phyloP scores from a whole-genome alignment of 2,888 invertebrate genomes.

The Phalera bucephala region DNA sequence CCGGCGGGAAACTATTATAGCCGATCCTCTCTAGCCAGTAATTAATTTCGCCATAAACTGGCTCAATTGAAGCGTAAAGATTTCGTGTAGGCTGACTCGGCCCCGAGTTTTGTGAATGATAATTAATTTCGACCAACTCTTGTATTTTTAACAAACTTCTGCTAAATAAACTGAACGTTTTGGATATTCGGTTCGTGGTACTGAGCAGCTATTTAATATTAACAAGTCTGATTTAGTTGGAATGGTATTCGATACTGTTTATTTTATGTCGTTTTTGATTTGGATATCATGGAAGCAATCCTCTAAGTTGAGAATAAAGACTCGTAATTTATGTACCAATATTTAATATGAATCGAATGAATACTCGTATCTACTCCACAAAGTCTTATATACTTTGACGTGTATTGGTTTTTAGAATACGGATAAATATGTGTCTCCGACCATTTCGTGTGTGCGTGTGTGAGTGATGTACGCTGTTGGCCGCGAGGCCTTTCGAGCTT shows the following conservation, averaged over 20 bases:
- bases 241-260: background rate
- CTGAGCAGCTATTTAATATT: slow-evolving; percentile 14
- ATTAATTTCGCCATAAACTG: slow-evolving; percentile 81
- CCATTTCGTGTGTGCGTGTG: no score
- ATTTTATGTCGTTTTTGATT: background rate
- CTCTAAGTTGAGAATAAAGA: no score
- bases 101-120: slow-evolving; percentile 63
- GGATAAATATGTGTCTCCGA: no score
- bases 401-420: no score
- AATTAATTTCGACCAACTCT: slow-evolving; percentile 66
- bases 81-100: slow-evolving; percentile 71
- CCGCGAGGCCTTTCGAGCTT: no score
- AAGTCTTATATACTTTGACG: no score
- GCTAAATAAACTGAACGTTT: slow-evolving; percentile 37
- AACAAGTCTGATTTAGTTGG: slow-evolving; percentile 9
- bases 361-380: no score
- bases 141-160: slow-evolving; percentile 59
- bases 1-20: slow-evolving; percentile 80
- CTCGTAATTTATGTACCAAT: no score
- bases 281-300: no score
- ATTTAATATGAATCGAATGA: no score
- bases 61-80: slow-evolving; percentile 81
- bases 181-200: slow-evolving; percentile 19
- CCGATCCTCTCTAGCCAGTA: slow-evolving; percentile 79
- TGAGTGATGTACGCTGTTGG: no score